Evolutionary conservation across 2,113 vertebrate genomes (phyloP).

Genomic region (Sphyrna mokarran): DNA sequence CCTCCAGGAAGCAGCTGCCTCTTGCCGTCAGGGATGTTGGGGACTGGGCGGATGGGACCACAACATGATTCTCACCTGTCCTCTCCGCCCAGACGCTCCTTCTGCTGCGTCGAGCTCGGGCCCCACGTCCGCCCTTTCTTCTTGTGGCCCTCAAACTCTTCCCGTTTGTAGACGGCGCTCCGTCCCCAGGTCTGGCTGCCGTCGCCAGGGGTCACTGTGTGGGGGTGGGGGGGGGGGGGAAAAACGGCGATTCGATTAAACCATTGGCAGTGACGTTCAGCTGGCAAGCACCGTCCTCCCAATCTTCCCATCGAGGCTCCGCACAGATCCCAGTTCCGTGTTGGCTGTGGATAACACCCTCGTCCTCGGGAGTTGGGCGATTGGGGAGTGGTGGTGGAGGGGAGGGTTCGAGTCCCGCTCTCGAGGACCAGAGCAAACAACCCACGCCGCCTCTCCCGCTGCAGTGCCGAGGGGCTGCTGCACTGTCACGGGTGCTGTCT

Average conservation of each 20-base stretch:
- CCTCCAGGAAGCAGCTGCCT: background rate
- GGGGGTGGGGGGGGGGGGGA: too few species aligned
- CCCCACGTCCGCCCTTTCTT: slow-evolving; percentile 89
- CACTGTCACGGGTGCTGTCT: background rate
- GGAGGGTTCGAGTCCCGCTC: background rate
- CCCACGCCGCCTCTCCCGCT: background rate
- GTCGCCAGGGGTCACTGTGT: slow-evolving; percentile 75
- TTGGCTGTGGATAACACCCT: background rate
- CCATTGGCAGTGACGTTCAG: too few species aligned
- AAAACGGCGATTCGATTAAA: background rate
- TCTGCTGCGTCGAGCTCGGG: slow-evolving; percentile 79
- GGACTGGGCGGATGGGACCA: background rate
- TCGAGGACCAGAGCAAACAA: background rate
- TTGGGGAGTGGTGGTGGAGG: too few species aligned
- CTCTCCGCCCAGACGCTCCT: slow-evolving; percentile 71
- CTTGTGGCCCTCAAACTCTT: slow-evolving; percentile 66
- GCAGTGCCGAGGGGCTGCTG: background rate
- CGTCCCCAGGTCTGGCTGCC: slow-evolving; percentile 79
- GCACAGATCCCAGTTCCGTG: background rate
- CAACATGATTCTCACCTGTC: slow-evolving; percentile 58
- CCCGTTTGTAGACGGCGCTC: slow-evolving; percentile 67
- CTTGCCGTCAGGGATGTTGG: background rate
- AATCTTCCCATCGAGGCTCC: background rate
- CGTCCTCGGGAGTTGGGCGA: too few species aligned
- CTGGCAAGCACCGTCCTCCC: too few species aligned